These are phyloP conservation scores for Ctenoplectra terminalis DNA, from an alignment of 1,140 invertebrate species.

Conservation along the genomic window DNA sequence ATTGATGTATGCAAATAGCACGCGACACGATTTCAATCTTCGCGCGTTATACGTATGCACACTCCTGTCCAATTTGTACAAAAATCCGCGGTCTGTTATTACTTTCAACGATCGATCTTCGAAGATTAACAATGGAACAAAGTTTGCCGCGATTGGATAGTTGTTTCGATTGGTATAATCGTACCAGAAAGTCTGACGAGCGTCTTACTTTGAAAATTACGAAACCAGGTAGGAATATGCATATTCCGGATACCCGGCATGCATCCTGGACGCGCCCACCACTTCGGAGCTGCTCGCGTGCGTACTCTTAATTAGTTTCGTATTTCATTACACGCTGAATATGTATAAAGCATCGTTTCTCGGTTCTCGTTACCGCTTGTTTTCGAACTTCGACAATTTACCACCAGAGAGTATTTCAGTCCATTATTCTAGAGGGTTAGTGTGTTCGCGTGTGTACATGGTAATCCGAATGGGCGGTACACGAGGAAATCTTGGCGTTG, in stretches of 20 bases:
- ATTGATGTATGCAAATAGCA: no score
- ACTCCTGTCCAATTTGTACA: no score
- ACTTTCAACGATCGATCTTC: no score
- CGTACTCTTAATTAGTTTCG: conserved; percentile 43
- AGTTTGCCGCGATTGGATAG: not conserved
- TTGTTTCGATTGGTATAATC: not conserved
- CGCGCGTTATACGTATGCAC: no score
- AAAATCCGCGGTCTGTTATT: no score
- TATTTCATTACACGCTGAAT: conserved; percentile 36
- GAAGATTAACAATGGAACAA: not conserved
- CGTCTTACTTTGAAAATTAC: not conserved
- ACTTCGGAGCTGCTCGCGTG: not conserved
- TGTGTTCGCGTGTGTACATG: not conserved
- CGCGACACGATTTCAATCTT: no score
- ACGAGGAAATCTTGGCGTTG: conserved; percentile 10
- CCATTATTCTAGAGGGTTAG: not conserved
- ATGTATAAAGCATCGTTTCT: conserved; percentile 41
- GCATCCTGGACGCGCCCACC: not conserved
- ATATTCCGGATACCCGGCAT: not conserved
- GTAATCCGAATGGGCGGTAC: not conserved
- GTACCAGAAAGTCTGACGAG: not conserved
- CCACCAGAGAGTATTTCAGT: conserved; percentile 11
- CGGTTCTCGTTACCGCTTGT: conserved; percentile 32
- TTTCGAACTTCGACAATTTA: conserved; percentile 50
- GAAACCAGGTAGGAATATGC: not conserved